phyloP scores from a whole-genome alignment of 2,113 vertebrate genomes.

The Loxodonta africana region DNA sequence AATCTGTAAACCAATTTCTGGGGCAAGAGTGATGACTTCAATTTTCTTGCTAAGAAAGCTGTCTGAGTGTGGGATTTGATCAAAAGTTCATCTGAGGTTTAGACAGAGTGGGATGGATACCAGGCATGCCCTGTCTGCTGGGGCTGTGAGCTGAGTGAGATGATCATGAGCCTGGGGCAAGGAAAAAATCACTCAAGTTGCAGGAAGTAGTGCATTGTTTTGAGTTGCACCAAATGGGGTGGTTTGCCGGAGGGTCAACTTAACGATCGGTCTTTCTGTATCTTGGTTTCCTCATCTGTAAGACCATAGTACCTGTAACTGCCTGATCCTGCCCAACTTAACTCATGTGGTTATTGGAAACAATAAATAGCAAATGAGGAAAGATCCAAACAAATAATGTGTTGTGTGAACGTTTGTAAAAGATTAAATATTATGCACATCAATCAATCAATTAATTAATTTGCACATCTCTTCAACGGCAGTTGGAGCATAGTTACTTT shows the following conservation, averaged over 20 bases:
- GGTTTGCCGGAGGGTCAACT: neutral
- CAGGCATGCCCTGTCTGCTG: neutral
- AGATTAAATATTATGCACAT: neutral
- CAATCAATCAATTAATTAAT: neutral
- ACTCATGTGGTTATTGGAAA: neutral
- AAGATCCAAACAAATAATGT: neutral
- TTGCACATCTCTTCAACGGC: neutral
- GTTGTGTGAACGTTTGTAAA: neutral
- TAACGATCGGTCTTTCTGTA: neutral
- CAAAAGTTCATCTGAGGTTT: constrained; percentile 35
- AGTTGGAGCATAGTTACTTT: neutral
- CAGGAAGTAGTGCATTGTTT: neutral
- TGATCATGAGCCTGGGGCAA: neutral
- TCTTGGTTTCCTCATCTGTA: neutral
- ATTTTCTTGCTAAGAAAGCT: constrained; percentile 56
- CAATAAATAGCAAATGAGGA: neutral
- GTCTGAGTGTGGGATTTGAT: neutral
- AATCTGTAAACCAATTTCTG: constrained; percentile 41
- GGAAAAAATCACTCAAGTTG: too few relatives aligned
- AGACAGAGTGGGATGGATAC: neutral
- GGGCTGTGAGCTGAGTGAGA: neutral
- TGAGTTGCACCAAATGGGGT: neutral
- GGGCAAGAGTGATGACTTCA: constrained; percentile 49
- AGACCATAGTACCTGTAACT: neutral
- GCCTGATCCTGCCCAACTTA: neutral